Base-by-base conservation (phyloP, 2,797 vertebrate species). In the Trematomus bernacchii region DNA sequence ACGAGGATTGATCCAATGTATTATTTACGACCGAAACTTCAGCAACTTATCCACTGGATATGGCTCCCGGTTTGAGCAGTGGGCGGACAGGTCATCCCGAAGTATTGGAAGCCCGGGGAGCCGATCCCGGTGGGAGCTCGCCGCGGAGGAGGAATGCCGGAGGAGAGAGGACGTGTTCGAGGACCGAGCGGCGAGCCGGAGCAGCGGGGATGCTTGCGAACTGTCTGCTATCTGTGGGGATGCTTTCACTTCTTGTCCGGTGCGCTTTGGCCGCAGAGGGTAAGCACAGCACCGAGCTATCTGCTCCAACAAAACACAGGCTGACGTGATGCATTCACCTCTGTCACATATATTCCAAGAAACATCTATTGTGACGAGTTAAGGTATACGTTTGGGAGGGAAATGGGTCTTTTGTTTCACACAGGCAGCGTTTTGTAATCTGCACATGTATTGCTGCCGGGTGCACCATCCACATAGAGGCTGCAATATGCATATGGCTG, bases 21-120 rank as follows among this genome's bases (percentile, higher is more conserved):
- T 95, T 92, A 93, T 95, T 92, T 87, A 93, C 90, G 89, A 90
- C 79, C 86, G 72, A 90, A 88, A 93, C 89, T 93, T 92, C 87
- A 85, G 82, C 91, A 87, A 91, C 91, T 91, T 89, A 74, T 93
- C 85, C 91, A 74, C 84, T 90, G 94, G 92, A 94, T 90, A 96
- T 96, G 95, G 92, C 93, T 95, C 90, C 92, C 88, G 84, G 92
- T 90, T 46, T 94, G 91, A 95, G 92, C 90, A 89, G 90, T 74
- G 89, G 80, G 71, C 83, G 89, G 83, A 85, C 87, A 54, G 86
- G 84, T 91, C 89, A 84, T 52, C 82, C 73, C 79, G 37, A 47
- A 80, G 85, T 78, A 86, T 73, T 72, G 82, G 80, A 79, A 76
- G 73, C 79, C 84, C 68, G 74, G 52, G 73, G 82, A 85, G 84